Evolutionary conservation across 2,797 vertebrate genomes (phyloP), one percentile per base, ranked within the genome.

Genomic region (Sebastes glaucus): DNA sequence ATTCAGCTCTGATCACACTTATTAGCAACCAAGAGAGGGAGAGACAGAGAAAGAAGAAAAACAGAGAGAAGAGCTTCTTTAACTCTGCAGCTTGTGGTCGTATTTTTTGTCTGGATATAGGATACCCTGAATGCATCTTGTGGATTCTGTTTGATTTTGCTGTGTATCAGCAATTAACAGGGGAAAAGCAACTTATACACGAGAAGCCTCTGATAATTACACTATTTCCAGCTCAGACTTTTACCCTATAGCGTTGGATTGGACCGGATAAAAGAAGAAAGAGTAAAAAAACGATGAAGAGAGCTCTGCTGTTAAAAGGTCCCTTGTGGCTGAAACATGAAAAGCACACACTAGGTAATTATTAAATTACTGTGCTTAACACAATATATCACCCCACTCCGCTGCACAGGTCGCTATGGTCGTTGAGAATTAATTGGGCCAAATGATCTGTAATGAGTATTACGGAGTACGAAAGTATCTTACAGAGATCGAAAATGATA

Each of bases 1-100:
- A 89, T 84, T 88, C 86, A 86, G 83, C 91, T 92, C 85, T 94
- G 92, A 95, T 95, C 91, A 91, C 69, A 84, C 85, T 92, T 93
- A 91, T 93, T 94, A 95, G 82, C 80, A 72, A 74, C 73, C 78
- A 75, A 81, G 82, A 75, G 81, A 82, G 69, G 81, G 69, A 78
- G 85, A 83, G 61, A 82, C n/a, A 30, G 76, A 71, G 32, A 20
- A 18, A 81, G 65, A 71, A 33, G 55, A 83, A 78, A 84, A 80
- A 66, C 11, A 68, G 23, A 66, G 46, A 72, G 55, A 35, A 49
- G 23, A 38, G 13, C 1, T 22, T 63, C 55, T 49, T 79, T 67
- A 11, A 32, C 73, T 81, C 35, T 66, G 32, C 38, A 78, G 75
- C 75, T 80, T 62, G 56, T 52, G 60, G 32, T 49, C n/a, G 6